Base-by-base conservation (phyloP, 2,888 invertebrate species). In the Scotopteryx bipunctaria region DNA sequence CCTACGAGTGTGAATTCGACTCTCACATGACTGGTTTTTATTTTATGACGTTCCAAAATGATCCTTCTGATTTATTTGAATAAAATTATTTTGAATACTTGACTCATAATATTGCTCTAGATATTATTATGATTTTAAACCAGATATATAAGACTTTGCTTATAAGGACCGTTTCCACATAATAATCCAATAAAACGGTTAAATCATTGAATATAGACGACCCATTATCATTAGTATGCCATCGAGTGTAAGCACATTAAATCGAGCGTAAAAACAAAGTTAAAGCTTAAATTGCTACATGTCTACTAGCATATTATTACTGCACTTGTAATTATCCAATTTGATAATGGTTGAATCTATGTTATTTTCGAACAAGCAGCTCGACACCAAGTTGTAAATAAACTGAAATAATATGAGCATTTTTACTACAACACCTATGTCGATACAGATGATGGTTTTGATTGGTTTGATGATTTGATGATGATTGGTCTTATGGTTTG, bases 271-370 rank as follows among this genome's bases (percentile, higher is more conserved):
- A 69, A 73, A 73, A 78, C 43, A 75, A 70, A 61, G 60, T 61
- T 59, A 48, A 64, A 63, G 57, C 54, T 67, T 60, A 80, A 82
- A 82, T 75, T 76, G 69, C 70, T 67, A 57, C 62, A 76, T 73
- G 73, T 72, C 73, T 67, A 69, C 69, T 63, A 58, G 67, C 69
- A 63, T 78, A 78, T 76, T 69, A 82, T 83, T 81, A 81, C 66
- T 74, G 61, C 58, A 69, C 65, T 67, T 67, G 72, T 79, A 81
- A 84, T 86, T 86, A 86, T 85, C 76, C 81, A 83, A 83, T 86
- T 80, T 78, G 69, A 81, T 71, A 71, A 66, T 69, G 56, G 76
- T 75, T 82, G 74, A 81, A 76, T 77, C 74, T 76, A 69, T 83
- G 74, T 83, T 72, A 86, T 86, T 86, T 82, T 70, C 71, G 71